Percentiles rank a stretch among this genome's conserved stretches.
phyloP scores from a whole-genome alignment of 1,140 invertebrate genomes.

The Grapholita molesta region DNA sequence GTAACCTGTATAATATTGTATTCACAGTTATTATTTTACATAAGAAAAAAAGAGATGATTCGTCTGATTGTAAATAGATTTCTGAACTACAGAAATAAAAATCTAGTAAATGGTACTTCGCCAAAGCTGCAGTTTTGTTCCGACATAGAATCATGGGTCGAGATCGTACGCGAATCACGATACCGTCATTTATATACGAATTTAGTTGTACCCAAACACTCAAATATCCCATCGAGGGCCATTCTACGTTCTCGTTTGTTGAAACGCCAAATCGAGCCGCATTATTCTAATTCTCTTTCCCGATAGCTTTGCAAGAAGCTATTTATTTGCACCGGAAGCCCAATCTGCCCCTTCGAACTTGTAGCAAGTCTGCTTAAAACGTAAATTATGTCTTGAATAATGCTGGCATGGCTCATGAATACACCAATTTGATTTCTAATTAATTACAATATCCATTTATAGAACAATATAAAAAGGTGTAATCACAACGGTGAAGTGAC shows the following conservation, averaged over 20 bases:
- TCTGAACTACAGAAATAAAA: too few species aligned
- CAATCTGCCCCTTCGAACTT: slow-evolving; percentile 36
- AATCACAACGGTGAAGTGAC: too few species aligned
- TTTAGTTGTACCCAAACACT: slow-evolving; percentile 62
- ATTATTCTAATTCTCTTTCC: slow-evolving; percentile 76
- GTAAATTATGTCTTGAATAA: slow-evolving; percentile 38
- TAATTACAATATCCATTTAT: background rate
- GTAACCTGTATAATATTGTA: too few species aligned
- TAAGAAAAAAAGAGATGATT: too few species aligned
- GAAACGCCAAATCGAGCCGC: slow-evolving; percentile 72
- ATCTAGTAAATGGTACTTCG: background rate
- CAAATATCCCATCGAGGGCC: slow-evolving; percentile 72
- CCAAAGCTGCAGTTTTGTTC: background rate
- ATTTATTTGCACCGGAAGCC: slow-evolving; percentile 69
- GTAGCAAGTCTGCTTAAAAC: slow-evolving; percentile 48
- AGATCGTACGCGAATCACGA: slow-evolving; percentile 48
- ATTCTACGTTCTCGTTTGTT: slow-evolving; percentile 71
- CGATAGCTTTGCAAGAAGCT: slow-evolving; percentile 75
- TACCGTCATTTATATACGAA: slow-evolving; percentile 72
- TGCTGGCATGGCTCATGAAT: slow-evolving; percentile 24
- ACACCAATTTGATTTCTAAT: background rate
- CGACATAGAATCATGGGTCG: background rate
- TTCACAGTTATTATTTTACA: too few species aligned
- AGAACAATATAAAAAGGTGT: too few species aligned
- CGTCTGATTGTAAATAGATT: too few species aligned